A percentile compares a stretch with the other conserved stretches of the same genome.
Conservation (phyloP, 2,113 vertebrate species). For the Falcunculus frontatus region DNA sequence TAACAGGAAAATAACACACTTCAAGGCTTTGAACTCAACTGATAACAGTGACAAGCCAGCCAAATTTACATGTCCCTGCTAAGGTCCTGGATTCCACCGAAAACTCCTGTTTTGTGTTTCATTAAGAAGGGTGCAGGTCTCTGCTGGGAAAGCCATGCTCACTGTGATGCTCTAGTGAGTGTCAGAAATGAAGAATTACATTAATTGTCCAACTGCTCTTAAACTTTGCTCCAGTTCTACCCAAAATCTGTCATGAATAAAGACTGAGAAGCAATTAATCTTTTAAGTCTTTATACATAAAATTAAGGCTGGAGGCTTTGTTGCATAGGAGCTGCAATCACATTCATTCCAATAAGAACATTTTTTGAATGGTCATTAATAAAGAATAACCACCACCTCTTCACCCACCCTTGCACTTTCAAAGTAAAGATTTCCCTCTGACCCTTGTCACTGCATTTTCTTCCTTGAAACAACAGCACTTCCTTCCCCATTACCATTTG, state of each 20-base stretch:
- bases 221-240: background rate
- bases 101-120: background rate
- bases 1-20: background rate
- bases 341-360: background rate
- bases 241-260: background rate
- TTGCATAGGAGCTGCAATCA: background rate
- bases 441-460: background rate
- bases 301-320: background rate
- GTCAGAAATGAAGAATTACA: background rate
- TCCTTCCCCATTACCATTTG: background rate
- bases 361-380: background rate
- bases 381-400: background rate
- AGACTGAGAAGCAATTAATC: background rate
- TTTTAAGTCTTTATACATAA: background rate
- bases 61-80: background rate
- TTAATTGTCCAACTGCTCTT: background rate
- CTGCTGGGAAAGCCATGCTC: background rate
- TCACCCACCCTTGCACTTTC: background rate
- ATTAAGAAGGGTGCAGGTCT: background rate
- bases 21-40: background rate
- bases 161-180: background rate
- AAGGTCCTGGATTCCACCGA: background rate
- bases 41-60: background rate
- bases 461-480: background rate
- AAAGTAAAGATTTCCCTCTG: background rate